phyloP scores from a whole-genome alignment of 2,888 invertebrate species.

The Protophormia terraenovae region DNA sequence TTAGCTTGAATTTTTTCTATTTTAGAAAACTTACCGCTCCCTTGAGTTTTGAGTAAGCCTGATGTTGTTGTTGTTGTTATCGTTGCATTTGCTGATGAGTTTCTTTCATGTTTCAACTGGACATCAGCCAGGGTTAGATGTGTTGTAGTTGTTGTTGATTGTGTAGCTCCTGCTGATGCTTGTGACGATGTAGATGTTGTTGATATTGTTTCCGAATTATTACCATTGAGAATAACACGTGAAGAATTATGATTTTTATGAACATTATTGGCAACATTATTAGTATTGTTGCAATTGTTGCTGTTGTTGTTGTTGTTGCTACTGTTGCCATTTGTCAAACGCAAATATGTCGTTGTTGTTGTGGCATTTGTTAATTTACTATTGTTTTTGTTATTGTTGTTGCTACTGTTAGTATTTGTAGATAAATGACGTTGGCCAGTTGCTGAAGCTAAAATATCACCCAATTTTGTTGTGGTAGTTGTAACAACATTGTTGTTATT shows the following conservation, averaged over 20 bases:
- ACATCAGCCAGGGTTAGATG: conserved; percentile 74
- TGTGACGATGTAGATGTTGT: conserved; percentile 67
- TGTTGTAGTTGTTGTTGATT: conserved; percentile 69
- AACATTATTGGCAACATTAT: conserved; percentile 64
- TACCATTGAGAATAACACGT: conserved; percentile 63
- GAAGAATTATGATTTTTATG: conserved; percentile 67
- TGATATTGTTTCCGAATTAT: conserved; percentile 65
- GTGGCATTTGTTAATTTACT: conserved; percentile 66
- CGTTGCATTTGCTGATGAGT: conserved; percentile 71
- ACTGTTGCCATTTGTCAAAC: conserved; percentile 72
- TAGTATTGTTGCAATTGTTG: conserved; percentile 58
- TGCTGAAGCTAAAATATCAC: conserved; percentile 67
- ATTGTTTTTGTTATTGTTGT: conserved; percentile 37
- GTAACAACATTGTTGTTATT: conserved; percentile 51
- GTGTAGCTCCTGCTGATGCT: conserved; percentile 55
- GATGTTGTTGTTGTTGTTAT: conserved; percentile 67
- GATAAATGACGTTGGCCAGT: conserved; percentile 64
- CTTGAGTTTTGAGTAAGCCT: conserved; percentile 78
- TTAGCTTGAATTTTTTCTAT: conserved; percentile 48
- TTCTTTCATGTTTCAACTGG: conserved; percentile 75
- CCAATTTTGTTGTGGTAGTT: conserved; percentile 66
- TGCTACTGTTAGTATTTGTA: conserved; percentile 15
- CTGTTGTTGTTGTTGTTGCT: conserved; percentile 63
- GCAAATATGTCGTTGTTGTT: conserved; percentile 74
- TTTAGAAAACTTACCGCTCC: conserved; percentile 80